Evolutionary conservation across 1,140 invertebrate species (phyloP).

Genomic region (Pseudomyrmex cubaensis): DNA sequence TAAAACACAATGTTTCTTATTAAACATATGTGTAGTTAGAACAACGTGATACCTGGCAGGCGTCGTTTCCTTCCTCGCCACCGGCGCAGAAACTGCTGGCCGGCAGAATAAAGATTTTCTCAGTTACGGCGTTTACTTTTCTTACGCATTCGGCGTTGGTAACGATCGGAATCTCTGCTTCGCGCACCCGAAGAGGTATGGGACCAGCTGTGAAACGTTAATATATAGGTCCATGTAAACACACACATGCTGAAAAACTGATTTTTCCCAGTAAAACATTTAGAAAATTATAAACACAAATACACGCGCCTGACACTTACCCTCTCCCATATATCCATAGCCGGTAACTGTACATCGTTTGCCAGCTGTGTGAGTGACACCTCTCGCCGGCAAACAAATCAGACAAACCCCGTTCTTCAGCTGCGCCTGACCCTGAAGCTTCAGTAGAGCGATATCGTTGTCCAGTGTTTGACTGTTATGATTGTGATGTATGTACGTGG

Average conservation of each 20-base stretch:
- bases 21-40: too few relatives aligned
- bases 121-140: conserved; percentile 96
- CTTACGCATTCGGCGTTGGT: conserved; percentile 96
- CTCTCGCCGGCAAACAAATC: conserved; percentile 95
- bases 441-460: conserved; percentile 97
- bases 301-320: conserved; percentile 82
- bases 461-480: conserved; percentile 98
- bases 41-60: conserved; percentile 91
- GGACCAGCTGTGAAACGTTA: conserved; percentile 89
- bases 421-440: conserved; percentile 95
- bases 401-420: conserved; percentile 93
- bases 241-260: background rate
- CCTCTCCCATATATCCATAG: conserved; percentile 97
- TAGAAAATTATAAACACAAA: too few relatives aligned
- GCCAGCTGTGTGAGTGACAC: conserved; percentile 93
- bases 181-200: conserved; percentile 94
- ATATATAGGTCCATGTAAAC: background rate
- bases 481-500: conserved; percentile 98
- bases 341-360: conserved; percentile 96
- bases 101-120: conserved; percentile 96
- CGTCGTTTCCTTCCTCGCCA: conserved; percentile 96
- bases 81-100: conserved; percentile 97
- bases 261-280: conserved; percentile 6
- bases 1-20: too few relatives aligned
- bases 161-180: conserved; percentile 97